Base-by-base conservation (phyloP, 2,888 invertebrate genomes). In the Nomada flava region DNA sequence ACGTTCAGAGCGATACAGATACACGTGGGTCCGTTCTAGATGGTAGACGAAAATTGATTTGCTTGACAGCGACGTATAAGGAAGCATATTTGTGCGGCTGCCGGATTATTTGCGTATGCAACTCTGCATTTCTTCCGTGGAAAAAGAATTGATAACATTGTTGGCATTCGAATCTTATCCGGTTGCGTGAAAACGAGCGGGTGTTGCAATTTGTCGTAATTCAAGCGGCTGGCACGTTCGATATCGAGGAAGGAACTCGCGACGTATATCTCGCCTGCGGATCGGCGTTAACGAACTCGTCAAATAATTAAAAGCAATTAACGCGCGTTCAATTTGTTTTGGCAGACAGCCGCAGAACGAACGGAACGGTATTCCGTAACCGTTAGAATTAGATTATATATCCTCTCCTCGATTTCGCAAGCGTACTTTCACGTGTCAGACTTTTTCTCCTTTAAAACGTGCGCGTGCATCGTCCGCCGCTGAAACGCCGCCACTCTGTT, bases 351-450 rank as follows among this genome's bases (percentile, higher is more conserved):
- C 75, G 50, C 55, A 29, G 57, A 44, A 44, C 52, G 64, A 23
- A 53, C 42, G 57, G 52, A 72, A 71, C 74, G 82, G 82, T 68
- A 67, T 76, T 52, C 55, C 55, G 76, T 76, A 62, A 69, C 82
- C 76, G 83, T 82, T 82, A 73, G 83, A 67, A 70, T 81, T 75
- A 68, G 82, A 81, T 81, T 72, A 67, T 67, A 67, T 57, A 53
- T 76, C 73, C 64, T 76, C 69, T 68, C 70, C 83, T 59, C 63
- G 82, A 81, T 82, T 82, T 76, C 71, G 70, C 76, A 68, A 71
- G 70, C 64, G 68, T 71, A 82, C 82, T 82, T 76, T 82, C 82
- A 70, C 82, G 83, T 76, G 64, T 82, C 82, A 53, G 42, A n/a
- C 26, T 47, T 69, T 71, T 76, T 70, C 62, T 71, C 57, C 62